phyloP scores from a whole-genome alignment of 1,140 invertebrate species.

The Drosophila subpulchrella region DNA sequence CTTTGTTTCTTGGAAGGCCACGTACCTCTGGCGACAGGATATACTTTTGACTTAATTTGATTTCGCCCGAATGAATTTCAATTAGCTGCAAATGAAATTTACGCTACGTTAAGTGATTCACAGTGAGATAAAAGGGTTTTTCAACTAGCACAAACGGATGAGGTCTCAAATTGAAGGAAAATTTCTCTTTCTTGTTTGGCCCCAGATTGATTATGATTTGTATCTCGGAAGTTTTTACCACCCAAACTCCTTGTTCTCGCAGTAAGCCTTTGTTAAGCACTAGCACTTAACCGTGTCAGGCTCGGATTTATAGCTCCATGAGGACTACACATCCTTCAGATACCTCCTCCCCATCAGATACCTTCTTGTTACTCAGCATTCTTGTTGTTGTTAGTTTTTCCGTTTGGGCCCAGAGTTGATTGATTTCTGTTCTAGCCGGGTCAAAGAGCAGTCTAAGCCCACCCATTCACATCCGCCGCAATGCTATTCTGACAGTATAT shows the following conservation, averaged over 20 bases:
- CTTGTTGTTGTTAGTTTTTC: conserved; percentile 29
- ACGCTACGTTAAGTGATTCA: conserved; percentile 56
- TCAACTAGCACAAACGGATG: conserved; percentile 9
- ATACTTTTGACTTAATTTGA: conserved; percentile 81
- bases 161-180: conserved; percentile 21
- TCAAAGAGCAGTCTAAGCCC: conserved; percentile 49
- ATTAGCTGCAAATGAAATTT: conserved; percentile 78
- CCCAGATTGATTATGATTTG: conserved; percentile 42
- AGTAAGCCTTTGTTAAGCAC: conserved; percentile 49
- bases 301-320: conserved; percentile 46
- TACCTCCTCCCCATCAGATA: conserved; percentile 7
- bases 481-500: conserved; percentile 35
- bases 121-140: conserved; percentile 50
- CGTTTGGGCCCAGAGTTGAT: conserved; percentile 51
- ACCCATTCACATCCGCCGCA: neutral
- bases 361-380: conserved; percentile 8
- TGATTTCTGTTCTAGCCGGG: conserved; percentile 69
- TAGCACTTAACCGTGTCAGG: conserved; percentile 55
- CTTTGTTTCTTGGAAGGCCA: conserved; percentile 54
- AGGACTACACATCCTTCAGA: conserved; percentile 31
- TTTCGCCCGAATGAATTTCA: conserved; percentile 80
- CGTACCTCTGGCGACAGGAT: conserved; percentile 64
- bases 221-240: conserved; percentile 1
- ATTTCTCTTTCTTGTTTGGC: conserved; percentile 15
- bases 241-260: neutral